Evolutionary conservation across 2,797 vertebrate genomes (phyloP), one percentile per base, ranked within the genome.

Genomic region (Acipenser ruthenus): DNA sequence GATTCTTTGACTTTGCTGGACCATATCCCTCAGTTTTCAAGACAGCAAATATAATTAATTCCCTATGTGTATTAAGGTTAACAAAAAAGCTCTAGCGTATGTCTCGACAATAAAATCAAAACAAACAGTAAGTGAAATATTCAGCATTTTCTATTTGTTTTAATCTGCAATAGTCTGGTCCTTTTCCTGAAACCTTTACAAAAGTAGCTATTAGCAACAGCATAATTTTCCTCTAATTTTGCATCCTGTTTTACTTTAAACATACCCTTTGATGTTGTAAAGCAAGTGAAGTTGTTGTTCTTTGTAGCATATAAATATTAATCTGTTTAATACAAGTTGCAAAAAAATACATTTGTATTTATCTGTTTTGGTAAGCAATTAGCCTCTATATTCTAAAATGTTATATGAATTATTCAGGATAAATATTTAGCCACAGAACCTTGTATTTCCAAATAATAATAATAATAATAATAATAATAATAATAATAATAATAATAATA

Each of bases 191-290:
- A 7, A 69, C 12, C 50, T 50, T 63, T 47, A 68, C 60, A 66
- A 64, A 60, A 48, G 69, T 68, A 68, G 47, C 72, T 66, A 59
- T 66, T 66, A 64, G 72, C 66, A 70, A 70, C 69, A 49, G 72
- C 55, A 73, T 64, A 69, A 58, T 67, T 66, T 23, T n/a, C 6
- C 18, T 7, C 6, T 13, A 11, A 60, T 49, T 62, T 65, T 67
- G 51, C 58, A 8, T 55, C 49, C 52, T 6, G 50, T 6, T n/a
- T 62, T 62, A 67, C 18, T 65, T 63, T 52, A 51, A 12, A 62
- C 62, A 48, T 9, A 50, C 5, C 7, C 63, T 71, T 68, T 50
- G 23, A 69, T 13, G 18, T 9, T 23, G 48, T 58, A 67, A 60
- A 61, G 49, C 18, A 10, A 60, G 55, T 13, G 23, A 48, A 7